phyloP scores from a whole-genome alignment of 2,888 invertebrate genomes.

The Ophioninae sp. region DNA sequence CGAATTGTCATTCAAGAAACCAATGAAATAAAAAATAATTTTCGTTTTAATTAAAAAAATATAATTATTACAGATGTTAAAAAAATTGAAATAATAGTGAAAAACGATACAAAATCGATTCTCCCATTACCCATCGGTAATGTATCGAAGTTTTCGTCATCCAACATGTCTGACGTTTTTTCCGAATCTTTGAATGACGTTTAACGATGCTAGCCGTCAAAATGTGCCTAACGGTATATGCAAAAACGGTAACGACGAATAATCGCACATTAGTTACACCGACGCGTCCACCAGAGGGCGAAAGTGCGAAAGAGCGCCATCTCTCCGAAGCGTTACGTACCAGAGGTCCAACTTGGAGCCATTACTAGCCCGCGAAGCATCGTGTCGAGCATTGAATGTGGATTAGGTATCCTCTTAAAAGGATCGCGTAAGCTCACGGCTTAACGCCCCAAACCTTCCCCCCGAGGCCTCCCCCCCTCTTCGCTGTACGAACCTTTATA shows the following conservation, averaged over 20 bases:
- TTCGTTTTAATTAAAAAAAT: too few relatives aligned
- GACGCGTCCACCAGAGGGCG: background rate
- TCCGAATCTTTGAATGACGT: too few relatives aligned
- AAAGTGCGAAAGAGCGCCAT: background rate
- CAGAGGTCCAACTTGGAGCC: background rate
- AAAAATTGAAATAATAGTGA: too few relatives aligned
- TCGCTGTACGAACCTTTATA: constrained; percentile 1
- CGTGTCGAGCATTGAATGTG: constrained; percentile 71
- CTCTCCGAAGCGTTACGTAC: background rate
- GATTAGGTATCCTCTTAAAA: constrained; percentile 74
- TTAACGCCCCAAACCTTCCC: constrained; percentile 64
- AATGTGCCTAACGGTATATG: too few relatives aligned
- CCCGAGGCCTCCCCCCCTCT: constrained; percentile 3
- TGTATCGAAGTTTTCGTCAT: too few relatives aligned
- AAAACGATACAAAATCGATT: too few relatives aligned
- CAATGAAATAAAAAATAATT: too few relatives aligned
- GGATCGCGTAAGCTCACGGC: constrained; percentile 74
- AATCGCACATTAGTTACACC: background rate
- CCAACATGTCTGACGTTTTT: too few relatives aligned
- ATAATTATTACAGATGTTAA: too few relatives aligned
- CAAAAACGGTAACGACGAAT: constrained; percentile 7
- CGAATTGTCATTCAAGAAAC: too few relatives aligned
- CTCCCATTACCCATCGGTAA: too few relatives aligned
- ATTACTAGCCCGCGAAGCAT: constrained; percentile 48
- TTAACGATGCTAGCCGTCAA: too few relatives aligned